Base-by-base conservation (phyloP, 2,888 invertebrate species). In the Papilio gigon region DNA sequence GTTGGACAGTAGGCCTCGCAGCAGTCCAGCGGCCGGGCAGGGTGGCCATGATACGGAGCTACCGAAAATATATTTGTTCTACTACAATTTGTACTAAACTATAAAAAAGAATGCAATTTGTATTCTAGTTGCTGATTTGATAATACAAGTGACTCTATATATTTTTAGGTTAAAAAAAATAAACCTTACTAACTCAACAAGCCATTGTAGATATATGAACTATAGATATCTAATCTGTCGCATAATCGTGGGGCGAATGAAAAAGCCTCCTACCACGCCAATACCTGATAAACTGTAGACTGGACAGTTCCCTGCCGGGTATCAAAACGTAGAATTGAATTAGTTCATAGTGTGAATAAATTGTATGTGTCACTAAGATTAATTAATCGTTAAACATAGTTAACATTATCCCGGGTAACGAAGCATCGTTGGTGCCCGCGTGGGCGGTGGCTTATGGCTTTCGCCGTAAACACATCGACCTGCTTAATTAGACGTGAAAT, bases 381-480 rank as follows among this genome's bases (percentile, higher is more conserved):
- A n/a, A 50, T 8, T 14, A 25, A 22, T 25, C 33, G 33, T 33
- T 33, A 33, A 8, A 11, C 11, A 2, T 9, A 35, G 6, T 35
- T 35, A 35, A 35, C 11, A 35, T 11, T 58, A 17, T 68, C 68
- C 68, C n/a, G 4, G 17, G 2, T 56, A 27, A 25, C 12, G 8
- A 12, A n/a, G 1, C 2, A 4, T 8, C 8, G 8, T 5, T 68
- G 68, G 68, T 33, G 65, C 60, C 27, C 5, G 68, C 71, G 76
- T 78, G 77, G 77, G 77, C 74, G 77, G 76, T 76, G 77, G 67
- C 70, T 75, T 78, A 78, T 76, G 77, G 72, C 73, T 72, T 70
- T 71, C 71, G 62, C 69, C 63, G 75, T 76, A 76, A 64, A 77
- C 76, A 75, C 75, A 78, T 78, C 75, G 71, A 70, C 67, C 73